Evolutionary conservation across 2,888 invertebrate species (phyloP).

Genomic region (Torymus auratus): DNA sequence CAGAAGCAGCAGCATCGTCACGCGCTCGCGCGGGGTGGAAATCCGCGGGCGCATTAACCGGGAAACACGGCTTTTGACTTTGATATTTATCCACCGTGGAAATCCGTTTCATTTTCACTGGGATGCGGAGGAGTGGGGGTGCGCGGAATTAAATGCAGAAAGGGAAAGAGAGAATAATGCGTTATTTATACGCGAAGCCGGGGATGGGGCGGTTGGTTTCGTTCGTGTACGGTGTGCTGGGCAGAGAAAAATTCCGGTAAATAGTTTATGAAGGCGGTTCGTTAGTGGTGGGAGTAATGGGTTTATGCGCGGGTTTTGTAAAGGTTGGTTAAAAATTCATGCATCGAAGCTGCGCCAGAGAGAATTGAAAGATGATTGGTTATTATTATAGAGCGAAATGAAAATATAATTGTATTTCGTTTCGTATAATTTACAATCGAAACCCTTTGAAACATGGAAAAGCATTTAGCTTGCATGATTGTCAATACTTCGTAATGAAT

Average conservation of each 20-base stretch:
- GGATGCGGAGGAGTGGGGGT: conserved; percentile 5
- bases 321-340: background rate
- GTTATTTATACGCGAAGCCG: no score
- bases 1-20: background rate
- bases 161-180: background rate
- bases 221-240: no score
- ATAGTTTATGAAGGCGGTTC: background rate
- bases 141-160: conserved; percentile 44
- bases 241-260: background rate
- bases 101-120: conserved; percentile 51
- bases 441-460: no score
- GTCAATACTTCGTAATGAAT: no score
- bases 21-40: background rate
- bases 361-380: no score
- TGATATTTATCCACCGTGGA: conserved; percentile 59
- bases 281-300: background rate
- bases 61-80: conserved; percentile 64
- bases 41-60: background rate
- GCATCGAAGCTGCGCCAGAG: no score
- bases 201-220: no score
- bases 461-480: no score
- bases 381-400: no score
- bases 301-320: background rate
- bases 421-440: no score
- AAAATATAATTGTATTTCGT: no score